phyloP scores from a whole-genome alignment of 2,113 vertebrate genomes.

The Dipodomys ordii region DNA sequence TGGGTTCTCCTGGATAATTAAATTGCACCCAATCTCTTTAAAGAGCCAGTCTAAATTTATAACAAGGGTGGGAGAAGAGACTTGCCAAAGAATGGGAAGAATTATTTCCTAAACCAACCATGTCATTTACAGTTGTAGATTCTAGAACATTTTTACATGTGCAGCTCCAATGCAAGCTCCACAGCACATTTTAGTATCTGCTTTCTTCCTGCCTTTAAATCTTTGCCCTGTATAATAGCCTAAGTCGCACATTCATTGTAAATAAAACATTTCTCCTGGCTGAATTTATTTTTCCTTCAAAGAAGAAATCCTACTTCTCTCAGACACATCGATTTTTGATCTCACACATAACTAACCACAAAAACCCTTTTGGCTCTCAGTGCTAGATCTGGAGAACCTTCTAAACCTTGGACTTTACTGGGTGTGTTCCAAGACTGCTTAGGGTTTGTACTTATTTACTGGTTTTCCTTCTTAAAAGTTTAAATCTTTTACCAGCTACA shows the following conservation, averaged over 20 bases:
- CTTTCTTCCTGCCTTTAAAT: not conserved
- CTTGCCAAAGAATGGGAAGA: not conserved
- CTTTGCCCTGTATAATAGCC: not conserved
- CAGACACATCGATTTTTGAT: not conserved
- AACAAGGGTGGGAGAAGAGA: not conserved
- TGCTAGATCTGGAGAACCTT: not conserved
- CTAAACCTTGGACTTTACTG: not conserved
- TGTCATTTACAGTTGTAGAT: not conserved
- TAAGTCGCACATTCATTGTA: not conserved
- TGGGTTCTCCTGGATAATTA: slow-evolving; percentile 41
- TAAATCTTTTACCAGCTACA: not conserved
- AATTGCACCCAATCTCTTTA: not conserved
- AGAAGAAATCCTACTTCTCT: slow-evolving; percentile 20
- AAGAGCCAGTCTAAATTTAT: slow-evolving; percentile 16
- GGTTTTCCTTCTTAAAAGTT: slow-evolving; percentile 27
- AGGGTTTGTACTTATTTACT: not conserved
- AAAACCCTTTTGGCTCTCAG: not conserved
- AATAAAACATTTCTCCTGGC: not conserved
- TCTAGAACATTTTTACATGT: not conserved
- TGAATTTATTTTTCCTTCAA: not conserved
- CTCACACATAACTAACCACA: not conserved
- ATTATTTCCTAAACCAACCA: slow-evolving; percentile 21
- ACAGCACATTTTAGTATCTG: not conserved
- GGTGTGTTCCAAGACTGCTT: not conserved
- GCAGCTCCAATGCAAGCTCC: not conserved